A percentile compares a stretch with the other conserved stretches of the same genome.
These are phyloP conservation scores for Digitonthophagus gazella DNA, from an alignment of 2,888 invertebrate genomes.

Conservation along the genomic window DNA sequence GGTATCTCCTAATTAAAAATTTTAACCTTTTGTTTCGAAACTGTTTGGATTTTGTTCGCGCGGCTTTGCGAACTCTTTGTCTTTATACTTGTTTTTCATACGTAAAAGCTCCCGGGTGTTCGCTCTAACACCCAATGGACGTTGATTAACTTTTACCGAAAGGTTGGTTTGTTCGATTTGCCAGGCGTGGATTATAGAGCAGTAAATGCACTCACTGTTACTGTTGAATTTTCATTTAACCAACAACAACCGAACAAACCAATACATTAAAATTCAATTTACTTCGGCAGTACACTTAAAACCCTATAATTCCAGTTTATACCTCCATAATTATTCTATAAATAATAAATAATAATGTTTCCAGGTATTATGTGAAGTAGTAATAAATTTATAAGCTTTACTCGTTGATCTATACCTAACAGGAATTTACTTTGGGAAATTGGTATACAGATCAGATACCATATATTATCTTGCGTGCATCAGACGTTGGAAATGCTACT, in stretches of 20 bases:
- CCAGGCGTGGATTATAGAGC: not conserved
- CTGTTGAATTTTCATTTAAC: not conserved
- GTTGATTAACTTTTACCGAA: not conserved
- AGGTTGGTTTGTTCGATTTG: not conserved
- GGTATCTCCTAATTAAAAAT: not conserved
- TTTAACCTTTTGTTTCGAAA: not conserved
- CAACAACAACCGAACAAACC: not conserved
- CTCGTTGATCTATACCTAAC: not conserved
- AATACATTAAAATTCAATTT: not conserved
- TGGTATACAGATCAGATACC: not conserved
- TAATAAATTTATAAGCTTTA: too few relatives aligned
- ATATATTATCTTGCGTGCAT: not conserved
- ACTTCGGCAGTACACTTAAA: too few relatives aligned
- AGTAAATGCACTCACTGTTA: not conserved
- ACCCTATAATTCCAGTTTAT: too few relatives aligned
- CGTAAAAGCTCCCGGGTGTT: not conserved
- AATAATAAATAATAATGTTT: too few relatives aligned
- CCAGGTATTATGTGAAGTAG: too few relatives aligned
- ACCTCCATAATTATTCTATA: too few relatives aligned
- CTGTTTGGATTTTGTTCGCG: too few relatives aligned
- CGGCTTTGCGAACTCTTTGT: not conserved
- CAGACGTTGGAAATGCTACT: not conserved
- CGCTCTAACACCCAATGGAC: not conserved
- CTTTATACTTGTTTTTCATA: not conserved
- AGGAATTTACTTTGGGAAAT: not conserved